Percentiles rank a stretch among this genome's conserved stretches.
phyloP scores from a whole-genome alignment of 2,888 invertebrate species.

The Drosophila villosipedis region DNA sequence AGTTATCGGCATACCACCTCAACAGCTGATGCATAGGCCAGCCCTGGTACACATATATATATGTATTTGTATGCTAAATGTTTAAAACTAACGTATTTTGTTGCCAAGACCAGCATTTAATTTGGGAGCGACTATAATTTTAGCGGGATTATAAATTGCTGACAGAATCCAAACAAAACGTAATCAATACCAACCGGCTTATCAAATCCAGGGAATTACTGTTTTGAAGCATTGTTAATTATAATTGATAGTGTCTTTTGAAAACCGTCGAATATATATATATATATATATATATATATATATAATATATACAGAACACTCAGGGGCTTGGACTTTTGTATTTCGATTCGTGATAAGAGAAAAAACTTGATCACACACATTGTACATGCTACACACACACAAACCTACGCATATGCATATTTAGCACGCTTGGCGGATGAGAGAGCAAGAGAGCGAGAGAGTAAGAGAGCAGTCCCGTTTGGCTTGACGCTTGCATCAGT shows the following conservation, averaged over 20 bases:
- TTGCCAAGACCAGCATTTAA: constrained; percentile 35
- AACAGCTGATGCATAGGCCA: background rate
- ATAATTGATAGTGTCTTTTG: constrained; percentile 67
- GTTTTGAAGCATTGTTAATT: constrained; percentile 71
- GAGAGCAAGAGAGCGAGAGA: constrained; percentile 26
- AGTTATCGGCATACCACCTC: constrained; percentile 32
- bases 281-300: background rate
- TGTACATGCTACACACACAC: constrained; percentile 2
- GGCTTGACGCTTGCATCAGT: constrained; percentile 36
- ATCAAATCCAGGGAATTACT: constrained; percentile 66
- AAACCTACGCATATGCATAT: constrained; percentile 29
- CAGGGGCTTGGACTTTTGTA: constrained; percentile 71
- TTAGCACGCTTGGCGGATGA: constrained; percentile 37
- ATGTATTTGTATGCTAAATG: background rate
- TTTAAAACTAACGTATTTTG: constrained; percentile 53
- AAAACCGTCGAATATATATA: constrained; percentile 14
- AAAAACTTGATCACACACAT: constrained; percentile 59
- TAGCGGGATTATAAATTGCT: constrained; percentile 60
- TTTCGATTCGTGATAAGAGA: constrained; percentile 74
- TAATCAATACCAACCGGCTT: constrained; percentile 67
- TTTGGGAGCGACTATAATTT: constrained; percentile 12
- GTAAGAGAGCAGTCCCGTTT: constrained; percentile 6
- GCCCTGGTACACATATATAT: constrained; percentile 25
- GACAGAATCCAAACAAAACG: constrained; percentile 57
- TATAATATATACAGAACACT: constrained; percentile 30